Evolutionary conservation across 2,797 vertebrate genomes (phyloP).

Genomic region (Megaceryle alcyon): DNA sequence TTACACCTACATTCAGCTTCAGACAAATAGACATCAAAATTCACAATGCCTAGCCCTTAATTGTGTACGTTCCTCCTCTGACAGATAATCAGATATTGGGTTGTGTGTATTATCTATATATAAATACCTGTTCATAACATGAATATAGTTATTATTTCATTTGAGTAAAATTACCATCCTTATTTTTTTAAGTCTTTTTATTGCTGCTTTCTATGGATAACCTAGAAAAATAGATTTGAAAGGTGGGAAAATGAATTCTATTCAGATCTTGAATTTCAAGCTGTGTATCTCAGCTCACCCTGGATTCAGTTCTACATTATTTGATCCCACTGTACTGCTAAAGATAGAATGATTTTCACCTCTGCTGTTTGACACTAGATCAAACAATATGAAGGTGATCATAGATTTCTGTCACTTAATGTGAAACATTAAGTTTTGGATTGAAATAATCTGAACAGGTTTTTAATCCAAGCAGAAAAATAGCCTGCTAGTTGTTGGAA

Average conservation of each 20-base stretch:
- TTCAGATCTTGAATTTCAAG: neutral
- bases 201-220: neutral
- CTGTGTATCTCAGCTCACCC: neutral
- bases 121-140: neutral
- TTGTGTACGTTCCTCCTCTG: neutral
- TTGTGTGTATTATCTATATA: neutral
- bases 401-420: neutral
- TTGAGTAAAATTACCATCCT: neutral
- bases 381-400: neutral
- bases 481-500: neutral
- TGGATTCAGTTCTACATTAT: neutral
- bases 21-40: neutral
- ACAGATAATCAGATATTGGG: neutral
- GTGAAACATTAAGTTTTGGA: neutral
- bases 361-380: neutral
- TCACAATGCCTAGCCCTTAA: neutral
- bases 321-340: neutral
- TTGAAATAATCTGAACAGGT: neutral
- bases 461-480: neutral
- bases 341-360: neutral
- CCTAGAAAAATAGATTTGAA: neutral
- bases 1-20: neutral
- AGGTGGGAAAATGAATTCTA: neutral
- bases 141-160: neutral
- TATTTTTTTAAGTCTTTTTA: neutral